Conservation (phyloP, 2,888 invertebrate genomes). For the Acanthosoma haemorrhoidale region DNA sequence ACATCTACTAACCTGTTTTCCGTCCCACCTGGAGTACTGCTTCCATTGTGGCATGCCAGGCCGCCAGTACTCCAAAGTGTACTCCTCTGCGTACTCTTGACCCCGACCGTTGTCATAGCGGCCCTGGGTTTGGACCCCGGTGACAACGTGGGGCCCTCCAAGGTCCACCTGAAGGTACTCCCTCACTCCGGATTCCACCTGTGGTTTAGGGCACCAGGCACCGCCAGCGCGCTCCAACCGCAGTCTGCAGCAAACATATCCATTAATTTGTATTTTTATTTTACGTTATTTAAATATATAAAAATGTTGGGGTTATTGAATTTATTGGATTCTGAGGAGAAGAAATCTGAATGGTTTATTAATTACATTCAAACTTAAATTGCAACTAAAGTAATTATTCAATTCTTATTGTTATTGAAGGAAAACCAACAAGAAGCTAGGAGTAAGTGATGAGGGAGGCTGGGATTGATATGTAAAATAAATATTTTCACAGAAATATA, state of each 20-base stretch:
- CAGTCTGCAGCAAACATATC: constrained; percentile 52
- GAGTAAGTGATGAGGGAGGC: too few species aligned
- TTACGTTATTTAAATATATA: not conserved
- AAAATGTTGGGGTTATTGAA: not conserved
- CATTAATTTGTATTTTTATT: too few species aligned
- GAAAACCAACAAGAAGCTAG: too few species aligned
- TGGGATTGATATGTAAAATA: too few species aligned
- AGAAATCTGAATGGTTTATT: too few species aligned
- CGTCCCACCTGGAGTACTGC: constrained; percentile 60
- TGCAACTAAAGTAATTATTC: too few species aligned
- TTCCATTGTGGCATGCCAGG: constrained; percentile 58
- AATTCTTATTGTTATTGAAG: too few species aligned
- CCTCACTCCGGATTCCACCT: constrained; percentile 57
- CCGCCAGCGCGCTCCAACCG: constrained; percentile 65
- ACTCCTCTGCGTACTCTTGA: constrained; percentile 67
- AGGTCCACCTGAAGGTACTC: constrained; percentile 66
- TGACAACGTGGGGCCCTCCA: constrained; percentile 57
- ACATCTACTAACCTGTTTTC: constrained; percentile 56
- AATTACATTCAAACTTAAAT: too few species aligned
- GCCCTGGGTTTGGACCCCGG: constrained; percentile 72
- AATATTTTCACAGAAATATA: too few species aligned
- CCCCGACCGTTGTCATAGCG: constrained; percentile 68
- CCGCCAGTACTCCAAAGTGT: constrained; percentile 63
- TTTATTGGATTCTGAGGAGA: too few species aligned
- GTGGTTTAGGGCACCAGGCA: constrained; percentile 70